Conservation (phyloP, 2,113 vertebrate genomes). For the Thymallus thymallus region DNA sequence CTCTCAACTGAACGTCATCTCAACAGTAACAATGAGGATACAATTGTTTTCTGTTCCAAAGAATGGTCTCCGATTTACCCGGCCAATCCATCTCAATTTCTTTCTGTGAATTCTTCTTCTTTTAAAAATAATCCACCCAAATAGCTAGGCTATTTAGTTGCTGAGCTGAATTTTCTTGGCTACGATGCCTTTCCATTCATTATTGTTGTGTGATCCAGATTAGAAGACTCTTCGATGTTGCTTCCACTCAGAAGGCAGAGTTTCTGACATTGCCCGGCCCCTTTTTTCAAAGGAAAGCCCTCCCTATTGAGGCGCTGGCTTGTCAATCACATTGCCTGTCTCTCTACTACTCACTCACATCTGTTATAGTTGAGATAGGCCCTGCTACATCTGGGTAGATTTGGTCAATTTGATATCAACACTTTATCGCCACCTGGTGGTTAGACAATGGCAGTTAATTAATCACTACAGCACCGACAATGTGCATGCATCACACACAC, state of each 20-base stretch:
- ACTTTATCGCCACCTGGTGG: conserved; percentile 44
- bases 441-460: not conserved
- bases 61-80: conserved; percentile 33
- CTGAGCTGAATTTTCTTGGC: conserved; percentile 64
- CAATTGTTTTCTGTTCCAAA: conserved; percentile 48
- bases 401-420: not conserved
- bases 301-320: conserved; percentile 25
- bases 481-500: not conserved
- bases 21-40: conserved; percentile 39
- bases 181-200: conserved; percentile 73
- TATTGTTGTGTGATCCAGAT: conserved; percentile 69
- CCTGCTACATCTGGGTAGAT: conserved; percentile 28
- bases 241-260: conserved; percentile 56
- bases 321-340: conserved; percentile 38
- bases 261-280: conserved; percentile 49
- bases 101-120: conserved; percentile 21
- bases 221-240: conserved; percentile 40
- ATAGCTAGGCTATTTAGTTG: conserved; percentile 30
- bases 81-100: conserved; percentile 74
- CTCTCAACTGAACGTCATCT: conserved; percentile 39
- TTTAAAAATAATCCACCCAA: conserved; percentile 34
- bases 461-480: not conserved
- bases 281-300: not conserved
- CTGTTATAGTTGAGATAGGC: conserved; percentile 30
- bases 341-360: conserved; percentile 38